Evolutionary conservation across 2,113 vertebrate species (phyloP).

Genomic region (Echinops telfairi): DNA sequence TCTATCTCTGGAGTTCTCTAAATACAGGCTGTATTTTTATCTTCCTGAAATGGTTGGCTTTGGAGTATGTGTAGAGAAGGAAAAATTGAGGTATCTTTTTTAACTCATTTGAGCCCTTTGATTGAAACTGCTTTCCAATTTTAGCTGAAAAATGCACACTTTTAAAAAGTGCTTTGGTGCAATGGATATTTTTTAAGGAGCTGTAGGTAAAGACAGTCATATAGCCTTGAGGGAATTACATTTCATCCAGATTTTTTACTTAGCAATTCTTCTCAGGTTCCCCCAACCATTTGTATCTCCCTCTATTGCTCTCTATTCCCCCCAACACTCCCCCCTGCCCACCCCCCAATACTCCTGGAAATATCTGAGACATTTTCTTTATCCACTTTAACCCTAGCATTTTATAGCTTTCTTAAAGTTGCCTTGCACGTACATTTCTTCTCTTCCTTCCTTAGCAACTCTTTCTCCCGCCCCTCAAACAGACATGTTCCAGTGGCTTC

Average conservation of each 20-base stretch:
- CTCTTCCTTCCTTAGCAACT: constrained; percentile 12
- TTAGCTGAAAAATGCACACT: constrained; percentile 58
- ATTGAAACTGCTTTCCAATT: constrained; percentile 52
- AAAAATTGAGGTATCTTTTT: constrained; percentile 38
- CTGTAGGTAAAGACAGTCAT: not conserved
- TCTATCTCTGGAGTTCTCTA: constrained; percentile 45
- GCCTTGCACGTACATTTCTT: not conserved
- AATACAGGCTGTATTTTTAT: constrained; percentile 49
- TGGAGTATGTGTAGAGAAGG: constrained; percentile 51
- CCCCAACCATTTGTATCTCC: not conserved
- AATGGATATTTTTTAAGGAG: constrained; percentile 37
- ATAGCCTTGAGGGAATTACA: not conserved
- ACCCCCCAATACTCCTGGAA: not conserved
- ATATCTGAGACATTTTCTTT: not conserved
- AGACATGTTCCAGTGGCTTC: not conserved
- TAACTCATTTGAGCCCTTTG: not conserved
- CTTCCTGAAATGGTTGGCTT: not conserved
- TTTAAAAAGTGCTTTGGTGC: constrained; percentile 58
- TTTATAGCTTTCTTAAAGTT: constrained; percentile 40
- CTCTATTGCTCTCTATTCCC: constrained; percentile 6
- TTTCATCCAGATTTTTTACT: constrained; percentile 27
- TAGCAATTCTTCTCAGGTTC: not conserved
- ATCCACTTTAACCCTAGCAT: not conserved
- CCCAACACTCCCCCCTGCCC: not conserved
- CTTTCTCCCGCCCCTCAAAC: not conserved